These are phyloP conservation scores for Cardiocondyla obscurior DNA, from an alignment of 1,140 invertebrate genomes.

Conservation along the genomic window DNA sequence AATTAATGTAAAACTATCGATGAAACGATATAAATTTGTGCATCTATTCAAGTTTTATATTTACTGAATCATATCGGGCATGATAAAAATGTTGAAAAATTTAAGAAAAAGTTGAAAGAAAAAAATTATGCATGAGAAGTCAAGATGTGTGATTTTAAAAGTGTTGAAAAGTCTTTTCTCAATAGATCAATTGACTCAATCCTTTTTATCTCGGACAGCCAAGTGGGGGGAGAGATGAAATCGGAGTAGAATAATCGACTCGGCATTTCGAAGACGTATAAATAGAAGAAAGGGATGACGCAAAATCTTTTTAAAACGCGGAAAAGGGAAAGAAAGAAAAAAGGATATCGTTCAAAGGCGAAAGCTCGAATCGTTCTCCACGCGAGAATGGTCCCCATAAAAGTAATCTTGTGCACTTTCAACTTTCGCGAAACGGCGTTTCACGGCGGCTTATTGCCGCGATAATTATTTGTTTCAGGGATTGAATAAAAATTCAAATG, in stretches of 20 bases:
- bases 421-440: slow-evolving; percentile 39
- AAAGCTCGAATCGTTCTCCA: slow-evolving; percentile 8
- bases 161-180: neutral
- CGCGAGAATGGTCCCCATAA: slow-evolving; percentile 8
- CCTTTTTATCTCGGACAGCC: neutral
- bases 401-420: slow-evolving; percentile 30
- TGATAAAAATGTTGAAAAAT: neutral
- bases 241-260: slow-evolving; percentile 9
- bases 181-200: neutral
- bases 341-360: neutral
- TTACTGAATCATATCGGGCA: neutral
- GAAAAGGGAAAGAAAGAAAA: neutral
- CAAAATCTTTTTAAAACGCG: neutral
- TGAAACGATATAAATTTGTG: neutral
- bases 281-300: neutral
- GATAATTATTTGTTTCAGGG: slow-evolving; percentile 82
- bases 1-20: neutral
- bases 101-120: neutral
- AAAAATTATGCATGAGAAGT: neutral
- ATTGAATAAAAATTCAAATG: slow-evolving; percentile 82
- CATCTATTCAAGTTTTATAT: neutral
- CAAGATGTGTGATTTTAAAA: neutral
- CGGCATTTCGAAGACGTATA: neutral
- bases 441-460: slow-evolving; percentile 71
- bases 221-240: neutral